Conservation (phyloP, 2,113 vertebrate genomes). For the Urocynchramus pylzowi region DNA sequence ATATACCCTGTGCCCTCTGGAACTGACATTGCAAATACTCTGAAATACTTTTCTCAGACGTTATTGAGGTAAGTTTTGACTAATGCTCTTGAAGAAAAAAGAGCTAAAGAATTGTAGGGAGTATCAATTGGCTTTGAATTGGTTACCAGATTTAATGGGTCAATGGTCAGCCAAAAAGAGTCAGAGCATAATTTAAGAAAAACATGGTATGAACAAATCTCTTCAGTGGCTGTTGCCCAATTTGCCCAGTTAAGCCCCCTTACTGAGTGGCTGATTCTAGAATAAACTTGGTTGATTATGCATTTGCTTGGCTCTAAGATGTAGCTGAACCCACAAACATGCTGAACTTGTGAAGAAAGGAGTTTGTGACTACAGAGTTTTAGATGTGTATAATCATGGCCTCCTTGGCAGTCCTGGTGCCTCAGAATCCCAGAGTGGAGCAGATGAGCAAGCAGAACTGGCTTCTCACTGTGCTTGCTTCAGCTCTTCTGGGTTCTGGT, state of each 20-base stretch:
- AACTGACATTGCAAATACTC: conserved; percentile 99
- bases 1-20: conserved; percentile 99
- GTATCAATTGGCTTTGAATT: conserved; percentile 41
- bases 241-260: conserved; percentile 37
- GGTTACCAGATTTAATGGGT: conserved; percentile 45
- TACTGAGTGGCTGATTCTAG: conserved; percentile 46
- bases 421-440: neutral
- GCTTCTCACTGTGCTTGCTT: neutral
- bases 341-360: conserved; percentile 6
- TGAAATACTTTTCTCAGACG: conserved; percentile 99
- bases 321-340: neutral
- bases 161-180: conserved; percentile 65
- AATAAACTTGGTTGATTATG: conserved; percentile 34
- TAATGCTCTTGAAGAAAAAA: conserved; percentile 62
- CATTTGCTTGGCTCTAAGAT: conserved; percentile 31
- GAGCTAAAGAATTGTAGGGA: conserved; percentile 23
- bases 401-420: neutral
- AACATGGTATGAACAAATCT: neutral
- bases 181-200: conserved; percentile 53
- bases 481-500: conserved; percentile 24
- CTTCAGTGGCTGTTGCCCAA: conserved; percentile 47
- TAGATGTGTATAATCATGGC: neutral
- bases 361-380: neutral
- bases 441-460: neutral
- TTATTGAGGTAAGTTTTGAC: conserved; percentile 96